These are phyloP conservation scores for Rhabdomys pumilio DNA, from an alignment of 2,797 vertebrate species.

Conservation along the genomic window DNA sequence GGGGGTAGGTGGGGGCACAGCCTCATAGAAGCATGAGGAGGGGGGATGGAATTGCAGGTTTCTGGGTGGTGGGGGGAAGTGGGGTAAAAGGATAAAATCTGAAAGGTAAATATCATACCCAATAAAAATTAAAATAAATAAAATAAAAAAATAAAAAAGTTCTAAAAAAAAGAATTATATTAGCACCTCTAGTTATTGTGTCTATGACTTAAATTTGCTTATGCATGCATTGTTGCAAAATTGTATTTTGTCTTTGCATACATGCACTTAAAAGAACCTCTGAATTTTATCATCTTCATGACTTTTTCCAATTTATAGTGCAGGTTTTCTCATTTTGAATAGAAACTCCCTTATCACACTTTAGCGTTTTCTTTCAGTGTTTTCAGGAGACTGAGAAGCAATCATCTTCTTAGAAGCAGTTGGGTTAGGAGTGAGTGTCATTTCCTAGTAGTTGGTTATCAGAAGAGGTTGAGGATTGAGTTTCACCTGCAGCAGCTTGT, in stretches of 20 bases:
- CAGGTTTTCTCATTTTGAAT: neutral
- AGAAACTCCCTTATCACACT: neutral
- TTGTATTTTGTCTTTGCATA: neutral
- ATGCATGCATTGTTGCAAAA: neutral
- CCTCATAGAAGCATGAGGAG: too few relatives aligned
- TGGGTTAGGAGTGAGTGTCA: neutral
- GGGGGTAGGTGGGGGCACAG: too few relatives aligned
- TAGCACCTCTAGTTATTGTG: neutral
- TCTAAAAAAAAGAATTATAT: neutral
- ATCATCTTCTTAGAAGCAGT: fast-evolving
- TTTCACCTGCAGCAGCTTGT: neutral
- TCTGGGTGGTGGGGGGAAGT: too few relatives aligned
- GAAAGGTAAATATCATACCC: too few relatives aligned
- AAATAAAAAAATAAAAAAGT: too few relatives aligned
- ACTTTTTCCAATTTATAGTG: neutral
- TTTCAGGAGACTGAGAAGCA: neutral
- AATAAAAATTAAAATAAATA: too few relatives aligned
- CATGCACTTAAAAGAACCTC: neutral
- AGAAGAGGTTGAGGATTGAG: neutral
- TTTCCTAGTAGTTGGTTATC: neutral
- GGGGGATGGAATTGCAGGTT: too few relatives aligned
- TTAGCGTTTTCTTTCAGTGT: neutral
- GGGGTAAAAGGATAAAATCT: too few relatives aligned
- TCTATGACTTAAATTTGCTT: neutral
- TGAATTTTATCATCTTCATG: neutral